phyloP scores from a whole-genome alignment of 2,113 vertebrate species.

The Perca schrenkii region DNA sequence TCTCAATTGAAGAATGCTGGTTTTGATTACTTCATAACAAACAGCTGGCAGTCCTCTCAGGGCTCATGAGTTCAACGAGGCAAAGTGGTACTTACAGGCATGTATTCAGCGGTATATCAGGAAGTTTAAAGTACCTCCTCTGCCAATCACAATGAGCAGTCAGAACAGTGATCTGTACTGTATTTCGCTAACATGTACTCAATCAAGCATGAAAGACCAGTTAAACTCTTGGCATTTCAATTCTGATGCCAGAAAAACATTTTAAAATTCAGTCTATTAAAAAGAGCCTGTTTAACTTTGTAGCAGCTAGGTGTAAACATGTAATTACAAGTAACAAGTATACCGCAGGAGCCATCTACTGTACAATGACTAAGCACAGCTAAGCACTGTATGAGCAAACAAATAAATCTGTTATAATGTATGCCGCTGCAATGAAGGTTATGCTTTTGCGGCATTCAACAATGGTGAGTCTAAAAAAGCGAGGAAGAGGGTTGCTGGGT shows the following conservation, averaged over 20 bases:
- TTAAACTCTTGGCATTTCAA: background rate
- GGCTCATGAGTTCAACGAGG: background rate
- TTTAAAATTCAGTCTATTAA: background rate
- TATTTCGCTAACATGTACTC: background rate
- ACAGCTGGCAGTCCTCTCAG: background rate
- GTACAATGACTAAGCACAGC: background rate
- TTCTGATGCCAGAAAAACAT: background rate
- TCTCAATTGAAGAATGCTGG: background rate
- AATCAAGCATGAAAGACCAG: background rate
- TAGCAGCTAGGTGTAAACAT: background rate
- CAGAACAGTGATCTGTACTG: background rate
- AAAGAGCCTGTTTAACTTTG: background rate
- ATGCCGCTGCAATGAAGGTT: slow-evolving; percentile 5
- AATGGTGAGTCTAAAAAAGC: background rate
- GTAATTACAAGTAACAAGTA: background rate
- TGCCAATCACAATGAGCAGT: background rate
- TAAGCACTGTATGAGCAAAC: background rate
- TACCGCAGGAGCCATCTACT: background rate
- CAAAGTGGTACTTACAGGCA: background rate
- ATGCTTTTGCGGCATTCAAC: background rate
- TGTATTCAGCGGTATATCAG: background rate
- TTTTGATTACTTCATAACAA: background rate
- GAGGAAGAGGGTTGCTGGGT: background rate
- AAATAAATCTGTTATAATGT: slow-evolving; percentile 12
- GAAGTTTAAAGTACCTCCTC: background rate